Evolutionary conservation across 2,888 invertebrate species (phyloP).

Genomic region (Leptinotarsa peninsularis): DNA sequence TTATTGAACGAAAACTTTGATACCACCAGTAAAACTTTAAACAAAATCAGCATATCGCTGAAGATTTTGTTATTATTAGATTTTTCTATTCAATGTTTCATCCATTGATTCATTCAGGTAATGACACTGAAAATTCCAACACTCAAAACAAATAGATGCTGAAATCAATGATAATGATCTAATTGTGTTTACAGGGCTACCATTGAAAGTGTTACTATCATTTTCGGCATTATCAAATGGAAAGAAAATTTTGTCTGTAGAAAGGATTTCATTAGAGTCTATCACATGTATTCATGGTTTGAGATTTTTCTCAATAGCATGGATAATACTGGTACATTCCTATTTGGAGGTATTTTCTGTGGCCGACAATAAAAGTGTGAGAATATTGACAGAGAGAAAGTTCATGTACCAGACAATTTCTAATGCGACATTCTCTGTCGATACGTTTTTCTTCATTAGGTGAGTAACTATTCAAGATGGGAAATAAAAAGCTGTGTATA

Average conservation of each 20-base stretch:
- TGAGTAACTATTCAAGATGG: slow-evolving; percentile 56
- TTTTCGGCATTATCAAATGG: slow-evolving; percentile 83
- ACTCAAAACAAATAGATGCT: too few species aligned
- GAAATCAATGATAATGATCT: too few species aligned
- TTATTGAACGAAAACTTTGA: too few species aligned
- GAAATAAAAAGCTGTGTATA: too few species aligned
- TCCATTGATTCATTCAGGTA: too few species aligned
- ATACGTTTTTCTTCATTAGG: slow-evolving; percentile 90
- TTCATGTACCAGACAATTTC: slow-evolving; percentile 86
- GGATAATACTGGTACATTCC: slow-evolving; percentile 89
- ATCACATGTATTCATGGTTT: slow-evolving; percentile 83
- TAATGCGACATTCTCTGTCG: slow-evolving; percentile 88
- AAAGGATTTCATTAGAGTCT: slow-evolving; percentile 74
- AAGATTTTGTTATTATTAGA: too few species aligned
- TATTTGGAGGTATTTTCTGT: slow-evolving; percentile 85
- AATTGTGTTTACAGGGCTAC: slow-evolving; percentile 67
- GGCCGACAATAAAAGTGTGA: slow-evolving; percentile 78
- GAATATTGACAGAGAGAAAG: slow-evolving; percentile 79
- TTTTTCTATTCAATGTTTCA: too few species aligned
- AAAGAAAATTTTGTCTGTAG: slow-evolving; percentile 78
- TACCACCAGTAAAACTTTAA: too few species aligned
- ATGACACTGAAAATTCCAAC: too few species aligned
- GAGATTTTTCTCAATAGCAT: slow-evolving; percentile 81
- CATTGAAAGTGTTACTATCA: slow-evolving; percentile 75
- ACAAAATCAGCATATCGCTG: too few species aligned